phyloP scores from a whole-genome alignment of 2,797 vertebrate genomes.

The Alosa sapidissima region DNA sequence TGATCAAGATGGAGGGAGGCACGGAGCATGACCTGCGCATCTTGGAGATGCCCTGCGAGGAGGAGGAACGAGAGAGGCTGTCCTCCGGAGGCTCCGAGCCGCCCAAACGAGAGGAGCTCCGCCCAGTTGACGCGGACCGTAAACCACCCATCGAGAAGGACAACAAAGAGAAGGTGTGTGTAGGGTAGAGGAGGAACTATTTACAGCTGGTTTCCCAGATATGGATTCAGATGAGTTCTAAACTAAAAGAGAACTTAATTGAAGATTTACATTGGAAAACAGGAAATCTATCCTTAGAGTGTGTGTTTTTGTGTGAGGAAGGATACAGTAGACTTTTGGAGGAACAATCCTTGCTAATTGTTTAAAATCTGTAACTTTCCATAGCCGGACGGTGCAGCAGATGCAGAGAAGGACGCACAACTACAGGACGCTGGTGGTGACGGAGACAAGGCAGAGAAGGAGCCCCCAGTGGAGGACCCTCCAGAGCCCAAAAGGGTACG shows the following conservation, averaged over 20 bases:
- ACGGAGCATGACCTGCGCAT: conserved; percentile 87
- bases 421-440: conserved; percentile 62
- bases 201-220: neutral
- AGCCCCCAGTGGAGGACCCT: conserved; percentile 62
- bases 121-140: conserved; percentile 63
- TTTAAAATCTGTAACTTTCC: neutral
- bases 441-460: conserved; percentile 72
- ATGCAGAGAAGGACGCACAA: conserved; percentile 62
- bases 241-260: too few species aligned
- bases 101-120: conserved; percentile 78
- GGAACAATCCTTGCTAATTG: neutral
- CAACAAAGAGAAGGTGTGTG: conserved; percentile 75
- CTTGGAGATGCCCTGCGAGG: conserved; percentile 82
- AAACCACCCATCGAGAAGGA: conserved; percentile 77
- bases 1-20: conserved; percentile 96
- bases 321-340: neutral
- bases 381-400: conserved; percentile 70
- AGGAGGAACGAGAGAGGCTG: conserved; percentile 79
- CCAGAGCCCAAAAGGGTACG: conserved; percentile 81
- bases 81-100: conserved; percentile 64
- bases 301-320: neutral
- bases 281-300: too few species aligned
- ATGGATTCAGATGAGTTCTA: neutral
- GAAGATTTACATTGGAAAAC: too few species aligned
- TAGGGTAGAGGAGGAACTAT: neutral